Base-by-base conservation (phyloP, 2,113 vertebrate species). In the Zeus faber region DNA sequence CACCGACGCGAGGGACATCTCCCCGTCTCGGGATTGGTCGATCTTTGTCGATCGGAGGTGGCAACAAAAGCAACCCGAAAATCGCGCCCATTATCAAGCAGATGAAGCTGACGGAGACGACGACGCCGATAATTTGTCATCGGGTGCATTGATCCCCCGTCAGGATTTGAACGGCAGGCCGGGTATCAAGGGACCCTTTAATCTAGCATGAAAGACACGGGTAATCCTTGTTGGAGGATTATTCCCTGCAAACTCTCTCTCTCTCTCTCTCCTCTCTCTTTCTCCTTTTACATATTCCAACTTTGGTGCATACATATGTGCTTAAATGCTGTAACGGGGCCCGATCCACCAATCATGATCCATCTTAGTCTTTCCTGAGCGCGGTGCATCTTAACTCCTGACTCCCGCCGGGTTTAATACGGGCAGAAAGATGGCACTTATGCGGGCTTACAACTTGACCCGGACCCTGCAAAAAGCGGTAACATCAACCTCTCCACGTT, bases 151-250 rank as follows among this genome's bases (percentile, higher is more conserved):
- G 65, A 72, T 79, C 72, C 31, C 25, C 49, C 44, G 20, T 70
- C 75, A 67, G 53, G 61, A 50, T 58, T 54, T 26, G 31, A 37
- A 50, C 22, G 5, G 54, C 23, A 29, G 17, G 10, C 41, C 54
- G 24, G 57, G 52, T 71, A 67, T 77, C 68, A 74, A 65, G 71
- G 70, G 72, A 67, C 39, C 49, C 62, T 77, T 79, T 81, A 78
- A 82, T 83, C 76, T 76, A 53, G 49, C 79, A 76, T 69, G 76
- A 84, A 65, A 76, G 74, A 82, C 71, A 63, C 6, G 47, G 60
- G 75, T 86, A 87, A 88, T 85, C 80, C 81, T 56, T 43, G 64
- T 39, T 67, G 65, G 64, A 56, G 79, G 79, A 83, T 83, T 83
- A 82, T 67, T 65, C n/a, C n/a, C n/a, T n/a, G n/a, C n/a, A 64